Evolutionary conservation across 2,113 vertebrate genomes (phyloP), one percentile per base, ranked within the genome.

Genomic region (Nibea albiflora): DNA sequence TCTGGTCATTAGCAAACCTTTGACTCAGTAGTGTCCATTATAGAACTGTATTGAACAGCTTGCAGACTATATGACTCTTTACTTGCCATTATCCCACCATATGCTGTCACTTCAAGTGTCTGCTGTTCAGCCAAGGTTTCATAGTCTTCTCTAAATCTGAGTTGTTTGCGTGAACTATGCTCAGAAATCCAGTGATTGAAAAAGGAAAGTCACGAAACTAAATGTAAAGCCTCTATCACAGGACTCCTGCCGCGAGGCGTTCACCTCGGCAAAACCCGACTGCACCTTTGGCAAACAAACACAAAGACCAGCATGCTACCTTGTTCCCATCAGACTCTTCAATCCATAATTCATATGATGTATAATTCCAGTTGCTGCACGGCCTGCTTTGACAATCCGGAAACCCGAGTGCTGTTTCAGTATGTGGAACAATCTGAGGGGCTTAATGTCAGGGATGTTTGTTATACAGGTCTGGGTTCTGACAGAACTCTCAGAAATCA

Each of bases 321-420:
- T 57, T 47, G 42, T 83, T 80, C 67, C 75, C 64, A 75, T 71
- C 65, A 56, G 39, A 80, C 50, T 65, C 56, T 15, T 71, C 22
- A 7, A 76, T 85, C 53, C 63, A 85, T 76, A 83, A 87, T 89
- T 80, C 76, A 88, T 78, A 16, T 22, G 46, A 71, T 73, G 19
- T n/a, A 15, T 65, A 53, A 62, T 42, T 85, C 26, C 57, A 44
- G 35, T 47, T 1, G 12, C 46, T 73, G 57, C 47, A n/a, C 50
- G n/a, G 58, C 57, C 24, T 2, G 11, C 14, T 54, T n/a, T 54
- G 26, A 67, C 68, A 47, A 46, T 1, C 3, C 50, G 28, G 20
- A 61, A 50, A 4, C 12, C 12, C 73, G 15, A 82, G 71, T 39
- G 35, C 64, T 44, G 17, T 56, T 9, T 53, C 26, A 4, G 11